Base-by-base conservation (phyloP, 2,888 invertebrate genomes). In the Resseliella maxima region DNA sequence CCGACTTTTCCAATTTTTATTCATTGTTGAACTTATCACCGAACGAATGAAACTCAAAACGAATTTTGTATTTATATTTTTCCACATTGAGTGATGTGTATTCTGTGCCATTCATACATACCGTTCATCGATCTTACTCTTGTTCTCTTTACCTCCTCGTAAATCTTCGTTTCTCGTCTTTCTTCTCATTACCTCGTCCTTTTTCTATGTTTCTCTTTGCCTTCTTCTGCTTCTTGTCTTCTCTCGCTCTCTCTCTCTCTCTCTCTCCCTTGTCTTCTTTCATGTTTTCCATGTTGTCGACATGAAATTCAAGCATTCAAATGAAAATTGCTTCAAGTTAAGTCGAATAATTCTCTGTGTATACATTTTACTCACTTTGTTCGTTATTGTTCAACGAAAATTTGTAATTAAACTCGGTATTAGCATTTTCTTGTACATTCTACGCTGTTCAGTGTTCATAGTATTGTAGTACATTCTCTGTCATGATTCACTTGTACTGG, bases 1-100 rank as follows among this genome's bases (percentile, higher is more conserved):
- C 59, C n/a, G 27, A 35, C 72, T 72, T 72, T 72, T 35, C 35
- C 72, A 72, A 72, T 72, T 72, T 72, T 72, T 72, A 72, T 72
- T 72, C 72, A 72, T 72, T 72, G 72, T 72, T 72, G 72, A 31
- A 31, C 31, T 72, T 72, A 8, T 72, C 31, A 31, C 27, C 72
- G 31, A 72, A 15, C 72, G 24, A 72, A 31, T 1, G 72, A 72
- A 72, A 72, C 31, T 72, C 31, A 72, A 72, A 72, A 72, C 72
- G 31, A 72, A 72, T 72, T 31, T 72, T 0, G 18, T 35, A 72
- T 72, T 72, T 72, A 35, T 72, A 15, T 72, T 72, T 12, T 72
- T 31, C 2, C 35, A 31, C 24, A 24, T 3, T 24, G 59, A 24
- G 27, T 24, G 59, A 59, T 59, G 59, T 24, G 59, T n/a, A 24